Evolutionary conservation across 2,797 vertebrate species (phyloP), one percentile per base, ranked within the genome.

Genomic region (Bryconaethiops microstoma): DNA sequence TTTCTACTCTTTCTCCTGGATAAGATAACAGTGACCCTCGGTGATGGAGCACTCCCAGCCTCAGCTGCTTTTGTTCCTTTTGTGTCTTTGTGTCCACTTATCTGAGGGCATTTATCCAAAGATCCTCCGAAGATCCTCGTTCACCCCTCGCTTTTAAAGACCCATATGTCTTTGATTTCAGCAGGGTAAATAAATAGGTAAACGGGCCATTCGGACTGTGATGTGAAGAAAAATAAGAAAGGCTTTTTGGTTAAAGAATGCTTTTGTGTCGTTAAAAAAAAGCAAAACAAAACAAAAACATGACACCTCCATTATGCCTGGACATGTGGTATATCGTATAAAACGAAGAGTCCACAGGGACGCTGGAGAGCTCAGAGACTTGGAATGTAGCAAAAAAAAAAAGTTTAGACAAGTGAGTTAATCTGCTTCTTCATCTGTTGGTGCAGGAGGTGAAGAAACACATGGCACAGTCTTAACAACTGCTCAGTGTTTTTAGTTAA

Each of bases 51-150:
- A 81, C 86, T 83, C 84, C 79, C 79, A 78, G 76, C 70, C 73
- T 82, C 77, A 59, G 80, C 72, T 76, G 76, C 85, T 76, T 87
- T 84, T 88, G 85, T 88, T 86, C 83, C 65, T 74, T 87, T 86
- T 88, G 87, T 86, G 82, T 83, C 81, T 87, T 86, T 88, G 85
- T 88, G 88, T 87, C 84, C 85, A 87, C 87, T 86, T 87, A 88
- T 88, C 84, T 85, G 72, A 83, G 79, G 85, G 84, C 76, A 83
- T 89, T 89, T 87, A 85, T 84, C 84, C 88, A 85, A 80, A 86
- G 84, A 82, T 86, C 81, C 84, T 86, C 77, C 76, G 75, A 82
- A 79, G 82, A 86, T 77, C 85, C 85, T 79, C 40, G 78, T 71
- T 83, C 82, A 81, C 83, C 83, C 83, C 81, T 68, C 54, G 82